Evolutionary conservation across 2,797 vertebrate genomes (phyloP), one percentile per base, ranked within the genome.

Genomic region (Delichon dasypus): DNA sequence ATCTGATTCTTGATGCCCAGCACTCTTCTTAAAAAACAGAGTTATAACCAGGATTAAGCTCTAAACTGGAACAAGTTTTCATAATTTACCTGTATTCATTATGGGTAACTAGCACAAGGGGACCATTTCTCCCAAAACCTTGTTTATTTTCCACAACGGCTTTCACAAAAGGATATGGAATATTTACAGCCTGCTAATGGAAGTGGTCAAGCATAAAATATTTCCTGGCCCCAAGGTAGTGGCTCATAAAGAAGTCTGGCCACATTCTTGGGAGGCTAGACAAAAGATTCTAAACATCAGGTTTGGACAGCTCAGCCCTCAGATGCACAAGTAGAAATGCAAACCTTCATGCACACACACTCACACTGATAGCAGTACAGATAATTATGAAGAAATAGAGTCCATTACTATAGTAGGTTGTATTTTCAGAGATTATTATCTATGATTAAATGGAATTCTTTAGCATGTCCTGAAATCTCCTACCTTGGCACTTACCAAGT

Each of bases 261-360:
- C 19, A 19, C 21, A 70, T 45, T 5, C 11, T 14, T 48, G 29
- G 9, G 29, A 53, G 25, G 44, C 5, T 13, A 36, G n/a, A 47
- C 11, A 36, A 77, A 79, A 61, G 18, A 32, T 8, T 83, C 16
- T 25, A 55, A 90, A 26, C 1, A 13, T 25, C n/a, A 30, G 0
- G 0, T 58, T 65, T 45, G 16, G 29, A 64, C 0, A 4, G 2
- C 10, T 58, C 54, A 58, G 13, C 15, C 2, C 0, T n/a, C 19
- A 51, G 34, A 27, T 27, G 11, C 2, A 9, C 16, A 0, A 4
- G 10, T 5, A 29, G 40, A 82, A 85, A 75, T 32, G 14, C 11
- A 75, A 57, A 72, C 7, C 7, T 44, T 27, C 3, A 1, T 1
- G 2, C 5, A 18, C 1, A 2, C 10, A 9, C 11, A 7, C 18